Conservation (phyloP, 2,797 vertebrate species). For the Crocodylus rhombifer region DNA sequence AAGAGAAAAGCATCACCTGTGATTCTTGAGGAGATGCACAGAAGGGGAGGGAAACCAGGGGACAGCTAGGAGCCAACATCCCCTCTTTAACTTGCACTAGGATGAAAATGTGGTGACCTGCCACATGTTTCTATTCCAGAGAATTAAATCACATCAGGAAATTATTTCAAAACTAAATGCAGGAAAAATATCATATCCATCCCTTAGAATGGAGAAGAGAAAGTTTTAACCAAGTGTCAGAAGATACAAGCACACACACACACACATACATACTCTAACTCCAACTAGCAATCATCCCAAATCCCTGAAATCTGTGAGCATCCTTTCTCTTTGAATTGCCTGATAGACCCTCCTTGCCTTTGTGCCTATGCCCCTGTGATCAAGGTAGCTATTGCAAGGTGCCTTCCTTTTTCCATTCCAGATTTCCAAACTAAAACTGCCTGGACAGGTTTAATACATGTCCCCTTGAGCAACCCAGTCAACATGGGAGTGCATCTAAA, state of each 20-base stretch:
- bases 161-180: background rate
- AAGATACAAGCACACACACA: background rate
- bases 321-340: background rate
- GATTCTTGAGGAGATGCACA: background rate
- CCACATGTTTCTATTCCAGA: background rate
- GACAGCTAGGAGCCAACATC: fast-evolving
- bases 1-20: constrained; percentile 8
- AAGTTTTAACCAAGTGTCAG: background rate
- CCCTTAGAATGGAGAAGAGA: background rate
- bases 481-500: background rate
- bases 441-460: no score
- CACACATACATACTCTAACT: background rate
- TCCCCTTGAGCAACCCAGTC: no score
- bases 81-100: background rate
- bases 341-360: background rate
- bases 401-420: no score
- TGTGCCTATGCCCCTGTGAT: background rate
- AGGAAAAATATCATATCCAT: background rate
- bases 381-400: no score
- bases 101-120: background rate
- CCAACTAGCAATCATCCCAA: background rate
- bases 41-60: background rate
- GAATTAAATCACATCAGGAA: constrained; percentile 7
- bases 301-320: background rate
- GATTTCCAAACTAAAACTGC: no score